Base-by-base conservation (phyloP, 2,888 invertebrate species). In the Caenorhabditis auriculariae region DNA sequence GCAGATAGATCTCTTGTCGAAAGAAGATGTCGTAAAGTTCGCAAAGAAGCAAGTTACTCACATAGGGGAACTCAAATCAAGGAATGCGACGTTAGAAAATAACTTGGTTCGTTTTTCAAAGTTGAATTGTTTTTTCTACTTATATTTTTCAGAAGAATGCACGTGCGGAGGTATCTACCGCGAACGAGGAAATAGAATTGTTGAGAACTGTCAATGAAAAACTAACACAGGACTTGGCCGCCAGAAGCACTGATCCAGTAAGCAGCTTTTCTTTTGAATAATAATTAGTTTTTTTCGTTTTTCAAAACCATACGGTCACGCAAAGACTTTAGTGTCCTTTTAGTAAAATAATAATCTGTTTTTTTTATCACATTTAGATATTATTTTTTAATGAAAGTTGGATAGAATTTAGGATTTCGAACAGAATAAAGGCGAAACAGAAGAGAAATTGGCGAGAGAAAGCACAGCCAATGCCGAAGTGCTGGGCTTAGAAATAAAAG, bases 11-110 rank as follows among this genome's bases (percentile, higher is more conserved):
- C n/a, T n/a, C n/a, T n/a, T n/a, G n/a, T 52, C 57, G 15, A 62
- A 62, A 42, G 62, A 58, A 27, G 62, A 62, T 42, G 21, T 62
- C 27, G 54, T 62, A 3, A 62, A 62, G 37, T 62, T 62, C 17
- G 51, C 62, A 4, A 62, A 62, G 24, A 62, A 62, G 24, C 62
- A 62, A 29, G 51, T 62, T 12, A 45, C 62, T 24, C 47, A 62
- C 49, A 35, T 62, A 26, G 54, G 54, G 2, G 62, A 62, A 26
- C n/a, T n/a, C n/a, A n/a, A n/a, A n/a, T n/a, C n/a, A n/a, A n/a
- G n/a, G n/a, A n/a, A n/a, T n/a, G 44, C 50, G 12, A 43, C 58
- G 19, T 52, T 58, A 48, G 62, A 62, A 26, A 62, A 54, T 49
- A 38, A 58, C 39, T 54, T 57, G 26, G 29, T 32, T 19, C 7